A percentile compares a stretch with the other conserved stretches of the same genome.
Conservation (phyloP, 2,888 invertebrate genomes). For the Linnaemya tessellans region DNA sequence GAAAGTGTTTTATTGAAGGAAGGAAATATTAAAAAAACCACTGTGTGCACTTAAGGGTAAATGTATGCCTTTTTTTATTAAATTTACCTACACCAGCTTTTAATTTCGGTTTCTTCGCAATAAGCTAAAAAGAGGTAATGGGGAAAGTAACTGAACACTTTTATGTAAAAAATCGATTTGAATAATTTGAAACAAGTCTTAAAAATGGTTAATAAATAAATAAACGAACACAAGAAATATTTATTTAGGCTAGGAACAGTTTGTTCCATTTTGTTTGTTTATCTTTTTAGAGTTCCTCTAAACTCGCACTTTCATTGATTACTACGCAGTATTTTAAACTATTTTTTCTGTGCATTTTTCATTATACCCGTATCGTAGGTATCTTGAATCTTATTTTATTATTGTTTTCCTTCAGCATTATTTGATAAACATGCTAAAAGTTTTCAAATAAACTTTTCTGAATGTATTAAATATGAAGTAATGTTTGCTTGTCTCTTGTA, state of each 20-base stretch:
- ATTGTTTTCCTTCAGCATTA: not conserved
- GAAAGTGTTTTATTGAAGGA: not conserved
- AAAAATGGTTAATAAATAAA: not conserved
- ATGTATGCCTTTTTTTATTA: not conserved
- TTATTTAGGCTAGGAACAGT: constrained; percentile 6
- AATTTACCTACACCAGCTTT: not conserved
- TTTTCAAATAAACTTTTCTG: not conserved
- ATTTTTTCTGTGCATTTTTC: not conserved
- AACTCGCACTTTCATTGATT: not conserved
- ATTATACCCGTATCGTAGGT: too few relatives aligned
- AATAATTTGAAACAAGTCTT: not conserved
- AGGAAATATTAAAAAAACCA: not conserved
- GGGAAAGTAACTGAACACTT: not conserved
- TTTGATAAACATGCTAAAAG: not conserved
- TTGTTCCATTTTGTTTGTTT: not conserved
- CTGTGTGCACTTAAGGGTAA: not conserved
- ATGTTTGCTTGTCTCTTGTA: not conserved
- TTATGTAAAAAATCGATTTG: too few relatives aligned
- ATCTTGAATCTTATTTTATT: not conserved
- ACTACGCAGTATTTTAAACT: not conserved
- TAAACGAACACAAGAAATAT: not conserved
- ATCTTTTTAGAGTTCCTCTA: not conserved
- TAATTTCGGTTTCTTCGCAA: not conserved
- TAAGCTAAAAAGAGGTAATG: too few relatives aligned
- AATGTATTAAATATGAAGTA: not conserved